Evolutionary conservation across 2,888 invertebrate genomes (phyloP).

Genomic region (Phragmatobia fuliginosa): DNA sequence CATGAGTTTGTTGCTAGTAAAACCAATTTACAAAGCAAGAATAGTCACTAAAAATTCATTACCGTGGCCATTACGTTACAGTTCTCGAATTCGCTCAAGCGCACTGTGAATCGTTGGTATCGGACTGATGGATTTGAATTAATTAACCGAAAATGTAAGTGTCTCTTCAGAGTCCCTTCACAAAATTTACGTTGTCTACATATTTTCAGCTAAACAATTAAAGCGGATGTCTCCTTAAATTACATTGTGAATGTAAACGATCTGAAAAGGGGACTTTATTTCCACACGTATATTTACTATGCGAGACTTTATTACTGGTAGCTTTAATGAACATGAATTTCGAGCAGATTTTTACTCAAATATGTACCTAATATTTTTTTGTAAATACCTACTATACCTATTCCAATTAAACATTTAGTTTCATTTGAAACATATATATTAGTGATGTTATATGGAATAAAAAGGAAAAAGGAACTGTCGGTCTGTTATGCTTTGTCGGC

Average conservation of each 20-base stretch:
- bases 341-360: neutral
- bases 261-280: constrained; percentile 62
- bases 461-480: too few species aligned
- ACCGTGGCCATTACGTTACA: constrained; percentile 14
- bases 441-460: neutral
- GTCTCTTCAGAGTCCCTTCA: constrained; percentile 57
- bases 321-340: neutral
- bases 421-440: too few species aligned
- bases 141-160: constrained; percentile 51
- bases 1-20: neutral
- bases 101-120: constrained; percentile 16
- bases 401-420: neutral
- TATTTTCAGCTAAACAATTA: constrained; percentile 67
- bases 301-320: too few species aligned
- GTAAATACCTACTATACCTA: neutral
- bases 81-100: constrained; percentile 6
- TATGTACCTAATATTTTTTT: too few species aligned
- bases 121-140: constrained; percentile 38
- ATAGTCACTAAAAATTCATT: constrained; percentile 8
- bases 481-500: too few species aligned
- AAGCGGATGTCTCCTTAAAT: constrained; percentile 72
- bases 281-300: constrained; percentile 44
- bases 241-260: constrained; percentile 69
- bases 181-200: constrained; percentile 69
- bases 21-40: constrained; percentile 10